phyloP scores from a whole-genome alignment of 1,140 invertebrate genomes.

The Bradysia coprophila region DNA sequence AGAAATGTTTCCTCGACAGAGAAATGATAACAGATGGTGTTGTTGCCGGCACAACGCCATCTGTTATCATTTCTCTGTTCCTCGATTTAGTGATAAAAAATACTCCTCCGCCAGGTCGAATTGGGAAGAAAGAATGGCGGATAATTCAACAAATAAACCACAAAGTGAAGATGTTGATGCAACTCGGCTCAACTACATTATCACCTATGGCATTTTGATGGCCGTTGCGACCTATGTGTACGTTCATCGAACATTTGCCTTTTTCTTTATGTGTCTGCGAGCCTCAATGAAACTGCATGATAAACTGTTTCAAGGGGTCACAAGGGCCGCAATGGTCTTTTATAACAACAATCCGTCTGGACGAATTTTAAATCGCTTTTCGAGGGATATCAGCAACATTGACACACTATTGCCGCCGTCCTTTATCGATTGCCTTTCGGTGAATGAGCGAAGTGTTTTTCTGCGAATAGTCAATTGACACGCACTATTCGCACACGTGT shows the following conservation, averaged over 20 bases:
- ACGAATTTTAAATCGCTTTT: conserved; percentile 51
- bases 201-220: not conserved
- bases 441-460: not conserved
- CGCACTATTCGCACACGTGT: no score
- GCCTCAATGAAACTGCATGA: conserved; percentile 51
- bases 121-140: not conserved
- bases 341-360: conserved; percentile 57
- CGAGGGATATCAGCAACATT: conserved; percentile 61
- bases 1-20: not conserved
- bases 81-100: not conserved
- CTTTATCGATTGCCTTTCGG: conserved; percentile 33
- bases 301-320: conserved; percentile 54
- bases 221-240: conserved; percentile 9
- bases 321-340: conserved; percentile 51
- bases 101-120: not conserved
- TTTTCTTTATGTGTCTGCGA: conserved; percentile 44
- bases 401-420: conserved; percentile 58
- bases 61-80: not conserved
- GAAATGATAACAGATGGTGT: not conserved
- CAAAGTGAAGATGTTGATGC: not conserved
- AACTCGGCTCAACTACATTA: not conserved
- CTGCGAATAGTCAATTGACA: conserved; percentile 42
- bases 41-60: not conserved
- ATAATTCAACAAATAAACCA: not conserved
- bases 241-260: conserved; percentile 28